These are phyloP conservation scores for Pongo pygmaeus DNA, from an alignment of 2,113 vertebrate species.

Conservation along the genomic window DNA sequence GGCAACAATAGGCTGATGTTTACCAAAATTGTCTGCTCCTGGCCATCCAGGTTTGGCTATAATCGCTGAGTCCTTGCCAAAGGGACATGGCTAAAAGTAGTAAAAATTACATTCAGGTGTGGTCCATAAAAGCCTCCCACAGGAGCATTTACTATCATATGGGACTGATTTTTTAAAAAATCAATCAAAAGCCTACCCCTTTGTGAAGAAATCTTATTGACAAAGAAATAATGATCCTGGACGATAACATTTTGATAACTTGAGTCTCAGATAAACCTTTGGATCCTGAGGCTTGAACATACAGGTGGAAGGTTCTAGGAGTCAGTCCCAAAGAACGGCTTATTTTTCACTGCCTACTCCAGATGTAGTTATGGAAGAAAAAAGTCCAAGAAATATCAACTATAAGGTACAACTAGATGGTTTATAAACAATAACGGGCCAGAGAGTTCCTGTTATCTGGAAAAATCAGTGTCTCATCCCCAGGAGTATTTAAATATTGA, in stretches of 20 bases:
- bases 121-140: not conserved
- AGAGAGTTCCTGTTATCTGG: not conserved
- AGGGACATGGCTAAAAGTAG: not conserved
- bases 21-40: not conserved
- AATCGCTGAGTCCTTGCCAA: not conserved
- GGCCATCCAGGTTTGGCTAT: not conserved
- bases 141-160: not conserved
- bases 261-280: not conserved
- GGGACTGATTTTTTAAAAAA: not conserved
- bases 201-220: not conserved
- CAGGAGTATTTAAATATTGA: not conserved
- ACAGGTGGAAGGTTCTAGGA: not conserved
- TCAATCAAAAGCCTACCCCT: not conserved
- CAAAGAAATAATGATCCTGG: not conserved
- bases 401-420: not conserved
- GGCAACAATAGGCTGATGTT: not conserved
- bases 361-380: not conserved
- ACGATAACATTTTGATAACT: rapidly evolving
- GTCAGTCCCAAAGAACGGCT: not conserved
- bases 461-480: not conserved
- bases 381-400: not conserved
- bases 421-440: not conserved
- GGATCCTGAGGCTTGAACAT: rapidly evolving
- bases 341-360: not conserved
- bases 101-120: not conserved